Evolutionary conservation across 2,797 vertebrate species (phyloP).

Genomic region (Morelia viridis): DNA sequence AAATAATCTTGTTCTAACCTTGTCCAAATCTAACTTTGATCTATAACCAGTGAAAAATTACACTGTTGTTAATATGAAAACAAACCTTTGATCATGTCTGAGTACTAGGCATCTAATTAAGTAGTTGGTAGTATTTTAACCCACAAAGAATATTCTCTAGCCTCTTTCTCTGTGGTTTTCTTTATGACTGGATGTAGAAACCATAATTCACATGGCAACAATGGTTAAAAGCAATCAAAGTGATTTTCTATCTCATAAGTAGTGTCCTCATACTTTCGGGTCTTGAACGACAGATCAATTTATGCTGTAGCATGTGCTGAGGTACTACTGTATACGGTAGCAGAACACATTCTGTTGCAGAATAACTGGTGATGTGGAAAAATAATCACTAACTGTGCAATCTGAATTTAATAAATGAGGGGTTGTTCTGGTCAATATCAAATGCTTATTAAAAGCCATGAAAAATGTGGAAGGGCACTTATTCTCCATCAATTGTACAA

Average conservation of each 20-base stretch:
- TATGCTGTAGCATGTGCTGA: fast-evolving
- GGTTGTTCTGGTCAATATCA: background rate
- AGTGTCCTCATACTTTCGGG: constrained; percentile 29
- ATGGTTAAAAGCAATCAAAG: constrained; percentile 50
- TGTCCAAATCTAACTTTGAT: background rate
- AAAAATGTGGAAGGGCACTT: background rate
- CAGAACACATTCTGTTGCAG: background rate
- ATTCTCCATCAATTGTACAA: background rate
- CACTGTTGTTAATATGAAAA: background rate
- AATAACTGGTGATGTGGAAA: background rate
- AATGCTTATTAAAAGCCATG: background rate
- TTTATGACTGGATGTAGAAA: constrained; percentile 25
- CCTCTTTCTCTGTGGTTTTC: background rate
- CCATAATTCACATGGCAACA: constrained; percentile 53
- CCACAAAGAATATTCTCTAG: constrained; percentile 12
- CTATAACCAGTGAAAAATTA: background rate
- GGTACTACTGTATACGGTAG: background rate
- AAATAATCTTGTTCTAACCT: background rate
- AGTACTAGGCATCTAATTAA: background rate
- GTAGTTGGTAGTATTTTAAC: background rate
- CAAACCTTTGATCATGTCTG: background rate
- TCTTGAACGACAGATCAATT: constrained; percentile 30
- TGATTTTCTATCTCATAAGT: constrained; percentile 53
- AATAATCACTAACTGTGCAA: background rate
- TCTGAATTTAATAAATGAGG: constrained; percentile 3